These are phyloP conservation scores for Protosalanx chinensis DNA, from an alignment of 2,797 vertebrate species.

Conservation along the genomic window DNA sequence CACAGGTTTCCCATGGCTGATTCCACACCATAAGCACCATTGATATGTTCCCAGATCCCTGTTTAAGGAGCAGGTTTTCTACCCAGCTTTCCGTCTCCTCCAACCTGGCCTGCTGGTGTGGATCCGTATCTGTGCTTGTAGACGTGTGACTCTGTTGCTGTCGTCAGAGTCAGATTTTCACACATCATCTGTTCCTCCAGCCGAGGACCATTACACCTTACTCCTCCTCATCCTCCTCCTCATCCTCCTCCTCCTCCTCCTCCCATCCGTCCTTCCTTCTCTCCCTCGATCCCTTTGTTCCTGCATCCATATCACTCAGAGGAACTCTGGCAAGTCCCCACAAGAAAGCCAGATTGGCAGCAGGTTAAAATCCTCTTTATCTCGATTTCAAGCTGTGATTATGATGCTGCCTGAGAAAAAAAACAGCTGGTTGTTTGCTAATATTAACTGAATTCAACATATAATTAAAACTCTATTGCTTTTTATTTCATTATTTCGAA, in stretches of 20 bases:
- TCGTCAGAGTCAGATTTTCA: slow-evolving; percentile 38
- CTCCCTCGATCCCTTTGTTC: not conserved
- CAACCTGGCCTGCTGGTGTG: slow-evolving; percentile 20
- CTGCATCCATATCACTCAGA: slow-evolving; percentile 37
- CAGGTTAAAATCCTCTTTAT: slow-evolving; percentile 20
- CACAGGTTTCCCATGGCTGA: slow-evolving; percentile 17
- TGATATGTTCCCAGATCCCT: slow-evolving; percentile 12
- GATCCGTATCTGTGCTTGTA: slow-evolving; percentile 31
- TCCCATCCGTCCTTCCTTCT: not conserved
- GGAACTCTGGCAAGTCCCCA: slow-evolving; percentile 12
- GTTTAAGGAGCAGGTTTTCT: slow-evolving; percentile 1
- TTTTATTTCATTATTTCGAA: too few relatives aligned
- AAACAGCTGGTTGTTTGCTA: not conserved
- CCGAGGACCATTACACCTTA: slow-evolving; percentile 48
- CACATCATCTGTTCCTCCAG: slow-evolving; percentile 47
- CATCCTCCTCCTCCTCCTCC: slow-evolving; percentile 29
- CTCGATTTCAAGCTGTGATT: not conserved
- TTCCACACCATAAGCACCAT: slow-evolving; percentile 6
- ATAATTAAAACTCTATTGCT: too few relatives aligned
- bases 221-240: slow-evolving; percentile 40
- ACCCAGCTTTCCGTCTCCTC: slow-evolving; percentile 20
- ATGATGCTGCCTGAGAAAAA: not conserved
- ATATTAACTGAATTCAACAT: not conserved
- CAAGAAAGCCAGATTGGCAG: slow-evolving; percentile 16
- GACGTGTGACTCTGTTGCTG: slow-evolving; percentile 5